Percentiles rank a stretch among this genome's conserved stretches.
Evolutionary conservation across 2,888 invertebrate genomes (phyloP).

Genomic region (Cyclophora albipunctata): DNA sequence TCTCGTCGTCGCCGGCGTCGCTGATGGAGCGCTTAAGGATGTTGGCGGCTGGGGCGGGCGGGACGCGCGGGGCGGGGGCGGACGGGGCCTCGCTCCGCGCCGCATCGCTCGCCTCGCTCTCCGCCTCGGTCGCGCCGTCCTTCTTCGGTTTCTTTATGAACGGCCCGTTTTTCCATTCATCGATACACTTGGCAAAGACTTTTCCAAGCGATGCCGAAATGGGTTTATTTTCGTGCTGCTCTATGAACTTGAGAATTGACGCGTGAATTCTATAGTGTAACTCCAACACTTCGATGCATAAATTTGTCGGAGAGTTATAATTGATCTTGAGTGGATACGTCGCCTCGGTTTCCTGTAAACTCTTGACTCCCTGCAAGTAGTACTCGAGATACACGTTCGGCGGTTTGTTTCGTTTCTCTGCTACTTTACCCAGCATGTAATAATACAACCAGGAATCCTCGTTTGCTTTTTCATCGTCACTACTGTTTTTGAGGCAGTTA

Average conservation of each 20-base stretch:
- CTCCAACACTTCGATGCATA: slow-evolving; percentile 93
- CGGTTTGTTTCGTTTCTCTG: slow-evolving; percentile 87
- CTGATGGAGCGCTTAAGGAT: slow-evolving; percentile 66
- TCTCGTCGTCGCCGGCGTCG: slow-evolving; percentile 63
- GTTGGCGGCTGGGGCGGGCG: slow-evolving; percentile 57
- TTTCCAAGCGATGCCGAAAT: slow-evolving; percentile 76
- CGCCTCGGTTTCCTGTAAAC: slow-evolving; percentile 86
- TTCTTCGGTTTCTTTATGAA: slow-evolving; percentile 54
- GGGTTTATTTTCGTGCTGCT: slow-evolving; percentile 82
- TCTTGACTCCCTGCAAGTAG: slow-evolving; percentile 86
- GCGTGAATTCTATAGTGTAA: slow-evolving; percentile 89
- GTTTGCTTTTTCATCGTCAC: slow-evolving; percentile 73
- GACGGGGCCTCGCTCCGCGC: no score
- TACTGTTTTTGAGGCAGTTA: slow-evolving; percentile 72
- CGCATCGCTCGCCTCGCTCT: no score
- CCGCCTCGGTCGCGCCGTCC: slow-evolving; percentile 20
- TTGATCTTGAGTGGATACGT: slow-evolving; percentile 90
- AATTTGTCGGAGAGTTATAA: slow-evolving; percentile 87
- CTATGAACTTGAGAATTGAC: slow-evolving; percentile 90
- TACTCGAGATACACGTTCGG: slow-evolving; percentile 84
- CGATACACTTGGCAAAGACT: slow-evolving; percentile 76
- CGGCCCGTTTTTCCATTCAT: slow-evolving; percentile 62
- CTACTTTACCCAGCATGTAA: slow-evolving; percentile 97
- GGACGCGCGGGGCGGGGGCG: no score
- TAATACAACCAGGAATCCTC: slow-evolving; percentile 95